Conservation (phyloP, 2,888 invertebrate genomes). For the Galeopsomyia nigrocyanea region DNA sequence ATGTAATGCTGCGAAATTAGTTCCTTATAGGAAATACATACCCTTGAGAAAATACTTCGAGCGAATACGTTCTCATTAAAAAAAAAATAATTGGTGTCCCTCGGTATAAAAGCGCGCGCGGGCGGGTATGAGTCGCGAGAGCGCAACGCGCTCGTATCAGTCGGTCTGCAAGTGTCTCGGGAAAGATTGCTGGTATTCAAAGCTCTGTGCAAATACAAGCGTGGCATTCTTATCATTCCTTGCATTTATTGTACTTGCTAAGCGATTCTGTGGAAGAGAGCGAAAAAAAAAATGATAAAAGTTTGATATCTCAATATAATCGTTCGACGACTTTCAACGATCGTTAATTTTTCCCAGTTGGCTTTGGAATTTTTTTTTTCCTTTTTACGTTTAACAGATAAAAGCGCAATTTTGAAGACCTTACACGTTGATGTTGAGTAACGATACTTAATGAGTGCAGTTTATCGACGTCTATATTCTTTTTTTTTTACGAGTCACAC, state of each 20-base stretch:
- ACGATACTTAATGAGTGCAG: too few relatives aligned
- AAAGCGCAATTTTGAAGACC: not conserved
- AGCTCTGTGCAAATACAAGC: constrained; percentile 27
- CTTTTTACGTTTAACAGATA: not conserved
- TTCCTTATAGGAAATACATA: too few relatives aligned
- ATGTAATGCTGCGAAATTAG: too few relatives aligned
- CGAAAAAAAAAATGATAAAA: constrained; percentile 6
- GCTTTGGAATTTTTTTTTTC: not conserved
- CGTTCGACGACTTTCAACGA: constrained; percentile 13
- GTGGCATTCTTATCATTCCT: constrained; percentile 29
- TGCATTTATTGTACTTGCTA: constrained; percentile 34
- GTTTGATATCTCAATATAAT: constrained; percentile 27
- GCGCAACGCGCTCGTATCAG: too few relatives aligned
- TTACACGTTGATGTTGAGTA: too few relatives aligned
- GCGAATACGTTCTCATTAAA: too few relatives aligned
- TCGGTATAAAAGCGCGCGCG: too few relatives aligned
- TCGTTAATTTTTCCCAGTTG: not conserved
- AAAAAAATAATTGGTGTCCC: too few relatives aligned
- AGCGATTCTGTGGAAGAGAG: constrained; percentile 7
- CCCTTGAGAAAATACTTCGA: too few relatives aligned
- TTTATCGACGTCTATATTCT: too few relatives aligned
- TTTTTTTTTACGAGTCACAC: too few relatives aligned
- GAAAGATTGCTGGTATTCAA: constrained; percentile 12
- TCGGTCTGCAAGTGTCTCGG: constrained; percentile 4
- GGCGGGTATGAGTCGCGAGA: too few relatives aligned